Evolutionary conservation across 2,797 vertebrate genomes (phyloP).

Genomic region (Euthynnus affinis): DNA sequence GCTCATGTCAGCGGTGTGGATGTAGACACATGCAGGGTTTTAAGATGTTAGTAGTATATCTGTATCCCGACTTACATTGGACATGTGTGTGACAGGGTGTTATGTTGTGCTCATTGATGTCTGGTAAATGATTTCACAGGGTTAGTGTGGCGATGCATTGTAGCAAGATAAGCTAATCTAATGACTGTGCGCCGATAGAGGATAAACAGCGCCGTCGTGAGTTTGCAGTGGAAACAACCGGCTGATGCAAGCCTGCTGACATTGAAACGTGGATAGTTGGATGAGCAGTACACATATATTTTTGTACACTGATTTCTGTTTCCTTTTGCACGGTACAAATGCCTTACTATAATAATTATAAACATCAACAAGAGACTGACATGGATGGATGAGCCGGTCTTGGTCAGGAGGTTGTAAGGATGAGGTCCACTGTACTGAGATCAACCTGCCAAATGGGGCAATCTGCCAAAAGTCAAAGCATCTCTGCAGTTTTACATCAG

Average conservation of each 20-base stretch:
- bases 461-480: neutral
- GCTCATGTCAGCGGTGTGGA: neutral
- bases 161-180: neutral
- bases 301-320: neutral
- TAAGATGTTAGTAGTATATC: neutral
- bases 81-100: neutral
- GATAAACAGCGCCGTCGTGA: conserved; percentile 59
- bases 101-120: fast-evolving
- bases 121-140: neutral
- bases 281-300: neutral
- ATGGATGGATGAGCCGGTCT: neutral
- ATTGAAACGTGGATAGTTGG: conserved; percentile 56
- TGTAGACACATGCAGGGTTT: too few species aligned
- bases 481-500: neutral
- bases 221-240: conserved; percentile 43
- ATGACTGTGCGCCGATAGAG: neutral
- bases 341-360: too few species aligned
- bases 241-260: conserved; percentile 86
- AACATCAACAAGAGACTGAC: neutral
- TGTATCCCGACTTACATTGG: neutral
- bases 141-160: neutral
- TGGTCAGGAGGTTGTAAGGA: neutral
- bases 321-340: neutral
- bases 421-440: neutral
- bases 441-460: neutral